Conservation (phyloP, 2,113 vertebrate species). For the Nesogale talazaci region DNA sequence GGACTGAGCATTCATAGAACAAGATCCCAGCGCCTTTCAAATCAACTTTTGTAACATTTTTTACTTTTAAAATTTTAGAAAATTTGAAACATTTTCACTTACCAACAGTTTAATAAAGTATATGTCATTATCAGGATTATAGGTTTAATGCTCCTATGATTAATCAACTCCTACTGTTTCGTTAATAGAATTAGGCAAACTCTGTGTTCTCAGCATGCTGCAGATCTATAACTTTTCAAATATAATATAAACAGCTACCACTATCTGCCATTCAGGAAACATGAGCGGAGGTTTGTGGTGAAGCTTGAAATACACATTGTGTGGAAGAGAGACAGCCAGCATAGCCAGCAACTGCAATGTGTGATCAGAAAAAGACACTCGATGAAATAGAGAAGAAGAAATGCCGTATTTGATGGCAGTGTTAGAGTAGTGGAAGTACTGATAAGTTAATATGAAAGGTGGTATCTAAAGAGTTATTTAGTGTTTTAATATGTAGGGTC, state of each 20-base stretch:
- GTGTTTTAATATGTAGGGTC: too few relatives aligned
- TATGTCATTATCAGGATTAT: not conserved
- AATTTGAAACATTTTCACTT: not conserved
- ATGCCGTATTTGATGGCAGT: too few relatives aligned
- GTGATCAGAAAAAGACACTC: too few relatives aligned
- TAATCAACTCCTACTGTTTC: conserved; percentile 1
- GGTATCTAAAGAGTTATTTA: too few relatives aligned
- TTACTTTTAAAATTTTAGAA: not conserved
- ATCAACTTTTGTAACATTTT: conserved; percentile 10
- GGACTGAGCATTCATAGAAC: not conserved
- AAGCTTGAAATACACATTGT: too few relatives aligned
- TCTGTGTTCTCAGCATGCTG: not conserved
- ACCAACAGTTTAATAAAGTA: not conserved
- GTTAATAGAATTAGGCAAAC: not conserved
- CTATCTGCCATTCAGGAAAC: not conserved
- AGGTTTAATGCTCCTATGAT: not conserved
- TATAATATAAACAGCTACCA: not conserved
- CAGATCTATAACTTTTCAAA: conserved; percentile 15
- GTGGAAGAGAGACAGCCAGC: too few relatives aligned
- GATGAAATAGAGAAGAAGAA: too few relatives aligned
- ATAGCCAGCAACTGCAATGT: too few relatives aligned
- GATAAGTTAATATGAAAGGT: too few relatives aligned
- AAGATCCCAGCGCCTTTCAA: not conserved
- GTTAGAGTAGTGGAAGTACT: too few relatives aligned
- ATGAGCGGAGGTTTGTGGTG: not conserved